phyloP scores from a whole-genome alignment of 2,113 vertebrate genomes.

The Mustelus asterias region DNA sequence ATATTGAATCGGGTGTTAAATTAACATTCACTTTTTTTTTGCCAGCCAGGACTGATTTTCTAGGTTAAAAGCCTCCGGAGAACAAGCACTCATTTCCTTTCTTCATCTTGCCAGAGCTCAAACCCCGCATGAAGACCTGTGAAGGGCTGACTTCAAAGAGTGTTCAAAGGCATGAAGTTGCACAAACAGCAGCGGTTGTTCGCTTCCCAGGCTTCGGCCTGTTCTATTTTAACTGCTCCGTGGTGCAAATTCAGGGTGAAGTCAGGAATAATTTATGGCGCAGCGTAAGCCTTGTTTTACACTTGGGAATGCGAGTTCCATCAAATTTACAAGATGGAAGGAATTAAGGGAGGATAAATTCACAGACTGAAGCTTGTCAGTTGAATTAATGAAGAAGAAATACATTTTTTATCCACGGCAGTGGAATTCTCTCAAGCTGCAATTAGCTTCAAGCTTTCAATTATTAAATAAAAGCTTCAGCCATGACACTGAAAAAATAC shows the following conservation, averaged over 20 bases:
- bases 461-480: not conserved
- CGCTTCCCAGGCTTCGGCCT: not conserved
- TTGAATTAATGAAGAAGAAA: slow-evolving; percentile 15
- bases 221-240: not conserved
- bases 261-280: not conserved
- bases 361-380: not conserved
- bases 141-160: not conserved
- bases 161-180: not conserved
- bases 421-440: not conserved
- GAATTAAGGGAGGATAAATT: not conserved
- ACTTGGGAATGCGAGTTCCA: not conserved
- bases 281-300: not conserved
- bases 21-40: not conserved
- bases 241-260: not conserved
- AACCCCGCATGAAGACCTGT: not conserved
- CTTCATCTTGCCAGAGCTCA: not conserved
- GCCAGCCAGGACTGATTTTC: not conserved
- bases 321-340: slow-evolving; percentile 21
- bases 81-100: not conserved
- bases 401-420: not conserved
- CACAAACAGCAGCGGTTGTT: not conserved
- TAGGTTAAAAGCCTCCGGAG: not conserved
- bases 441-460: not conserved
- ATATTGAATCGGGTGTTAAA: not conserved
- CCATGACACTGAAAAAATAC: not conserved